Conservation (phyloP, 2,888 invertebrate genomes). For the Pogonocherus hispidulus region DNA sequence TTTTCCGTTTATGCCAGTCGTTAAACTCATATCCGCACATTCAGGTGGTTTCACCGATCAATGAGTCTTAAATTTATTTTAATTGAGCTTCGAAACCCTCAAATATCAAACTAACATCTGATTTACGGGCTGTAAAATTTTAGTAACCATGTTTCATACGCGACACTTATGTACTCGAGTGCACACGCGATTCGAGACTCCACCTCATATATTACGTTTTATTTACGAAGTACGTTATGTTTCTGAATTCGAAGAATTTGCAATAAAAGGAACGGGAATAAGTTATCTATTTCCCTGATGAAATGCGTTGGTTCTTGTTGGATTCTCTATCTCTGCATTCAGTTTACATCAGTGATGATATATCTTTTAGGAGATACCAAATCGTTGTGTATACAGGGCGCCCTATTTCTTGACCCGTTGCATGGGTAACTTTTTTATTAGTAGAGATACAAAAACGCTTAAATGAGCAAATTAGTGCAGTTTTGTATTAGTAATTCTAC, state of each 20-base stretch:
- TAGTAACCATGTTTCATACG: slow-evolving; percentile 26
- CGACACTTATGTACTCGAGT: slow-evolving; percentile 15
- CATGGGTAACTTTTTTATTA: too few species aligned
- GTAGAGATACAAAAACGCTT: too few species aligned
- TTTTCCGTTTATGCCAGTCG: slow-evolving; percentile 13
- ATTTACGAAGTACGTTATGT: slow-evolving; percentile 12
- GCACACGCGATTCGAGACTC: neutral
- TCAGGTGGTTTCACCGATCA: slow-evolving; percentile 22
- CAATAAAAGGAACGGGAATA: neutral
- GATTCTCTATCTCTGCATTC: too few species aligned
- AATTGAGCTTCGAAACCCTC: slow-evolving; percentile 23
- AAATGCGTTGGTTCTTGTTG: neutral
- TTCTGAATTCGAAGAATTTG: neutral
- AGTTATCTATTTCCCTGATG: neutral
- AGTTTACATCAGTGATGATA: too few species aligned
- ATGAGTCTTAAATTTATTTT: slow-evolving; percentile 25
- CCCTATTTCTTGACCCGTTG: too few species aligned
- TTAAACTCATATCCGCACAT: slow-evolving; percentile 23
- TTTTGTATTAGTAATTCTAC: too few species aligned
- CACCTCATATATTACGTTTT: slow-evolving; percentile 17
- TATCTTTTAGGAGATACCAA: too few species aligned
- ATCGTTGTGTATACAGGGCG: too few species aligned
- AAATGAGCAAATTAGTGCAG: too few species aligned
- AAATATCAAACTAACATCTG: slow-evolving; percentile 25
- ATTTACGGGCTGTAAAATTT: slow-evolving; percentile 26